Conservation (phyloP, 2,888 invertebrate genomes). For the Nemoura dubitans region DNA sequence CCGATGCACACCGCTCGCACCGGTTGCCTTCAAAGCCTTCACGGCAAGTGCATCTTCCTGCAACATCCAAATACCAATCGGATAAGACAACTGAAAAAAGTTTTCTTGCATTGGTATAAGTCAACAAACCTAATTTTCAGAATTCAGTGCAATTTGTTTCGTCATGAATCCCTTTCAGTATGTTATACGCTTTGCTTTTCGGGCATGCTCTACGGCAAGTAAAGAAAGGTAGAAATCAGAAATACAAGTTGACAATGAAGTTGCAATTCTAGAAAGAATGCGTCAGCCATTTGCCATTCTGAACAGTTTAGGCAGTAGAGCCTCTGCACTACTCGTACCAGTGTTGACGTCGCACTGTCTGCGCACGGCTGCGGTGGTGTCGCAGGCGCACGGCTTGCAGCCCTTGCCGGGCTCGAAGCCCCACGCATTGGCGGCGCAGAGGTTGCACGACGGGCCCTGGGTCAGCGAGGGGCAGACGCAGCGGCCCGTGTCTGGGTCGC, state of each 20-base stretch:
- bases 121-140: no score
- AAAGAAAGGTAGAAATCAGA: no score
- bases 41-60: conserved; percentile 81
- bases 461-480: conserved; percentile 92
- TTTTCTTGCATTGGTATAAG: no score
- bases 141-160: no score
- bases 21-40: conserved; percentile 77
- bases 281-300: no score
- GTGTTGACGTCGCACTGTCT: conserved; percentile 70
- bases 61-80: conserved; percentile 48
- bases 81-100: no score
- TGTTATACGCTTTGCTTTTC: no score
- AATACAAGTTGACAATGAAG: no score
- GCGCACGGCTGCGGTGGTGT: conserved; percentile 73
- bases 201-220: no score
- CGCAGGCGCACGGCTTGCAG: conserved; percentile 83
- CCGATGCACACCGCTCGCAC: conserved; percentile 85
- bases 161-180: no score
- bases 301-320: no score
- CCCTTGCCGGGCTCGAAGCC: conserved; percentile 78
- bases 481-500: conserved; percentile 87
- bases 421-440: conserved; percentile 84
- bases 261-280: no score
- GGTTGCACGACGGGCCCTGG: conserved; percentile 82
- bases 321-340: background rate